phyloP scores from a whole-genome alignment of 1,140 invertebrate species.

The Atta colombica region DNA sequence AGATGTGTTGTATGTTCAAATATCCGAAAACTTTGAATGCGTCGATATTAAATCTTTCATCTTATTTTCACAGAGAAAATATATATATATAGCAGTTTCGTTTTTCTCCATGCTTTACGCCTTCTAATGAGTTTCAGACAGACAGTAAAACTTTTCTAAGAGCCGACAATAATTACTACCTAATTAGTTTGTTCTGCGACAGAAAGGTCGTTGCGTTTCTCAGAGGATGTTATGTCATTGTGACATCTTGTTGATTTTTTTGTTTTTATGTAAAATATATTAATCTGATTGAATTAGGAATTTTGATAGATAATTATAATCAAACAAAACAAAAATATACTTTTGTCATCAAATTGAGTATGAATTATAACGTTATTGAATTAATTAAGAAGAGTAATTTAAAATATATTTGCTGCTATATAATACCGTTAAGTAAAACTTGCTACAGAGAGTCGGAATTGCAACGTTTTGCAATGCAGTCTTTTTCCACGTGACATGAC shows the following conservation, averaged over 20 bases:
- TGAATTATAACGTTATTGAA: background rate
- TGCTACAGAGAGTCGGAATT: background rate
- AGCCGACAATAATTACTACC: constrained; percentile 70
- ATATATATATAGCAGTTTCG: constrained; percentile 14
- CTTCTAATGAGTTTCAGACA: constrained; percentile 66
- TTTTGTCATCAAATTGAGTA: background rate
- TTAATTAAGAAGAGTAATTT: constrained; percentile 10
- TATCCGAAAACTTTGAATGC: constrained; percentile 23
- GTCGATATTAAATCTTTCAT: constrained; percentile 25
- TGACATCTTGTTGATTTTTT: background rate
- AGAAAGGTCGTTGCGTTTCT: constrained; percentile 65
- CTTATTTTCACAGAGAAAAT: constrained; percentile 58
- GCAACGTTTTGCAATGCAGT: constrained; percentile 31
- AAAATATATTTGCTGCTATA: background rate
- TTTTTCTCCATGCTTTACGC: constrained; percentile 35
- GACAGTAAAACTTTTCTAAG: constrained; percentile 49
- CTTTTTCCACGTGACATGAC: constrained; percentile 40
- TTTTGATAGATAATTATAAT: background rate
- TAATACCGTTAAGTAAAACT: constrained; percentile 14
- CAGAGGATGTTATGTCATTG: constrained; percentile 46
- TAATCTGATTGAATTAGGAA: background rate
- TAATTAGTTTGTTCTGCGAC: constrained; percentile 70
- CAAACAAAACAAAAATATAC: background rate
- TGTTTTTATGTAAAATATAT: constrained; percentile 3
- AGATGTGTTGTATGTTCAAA: background rate